Evolutionary conservation across 2,888 invertebrate genomes (phyloP), one percentile per base, ranked within the genome.

Genomic region (Allygus modestus): DNA sequence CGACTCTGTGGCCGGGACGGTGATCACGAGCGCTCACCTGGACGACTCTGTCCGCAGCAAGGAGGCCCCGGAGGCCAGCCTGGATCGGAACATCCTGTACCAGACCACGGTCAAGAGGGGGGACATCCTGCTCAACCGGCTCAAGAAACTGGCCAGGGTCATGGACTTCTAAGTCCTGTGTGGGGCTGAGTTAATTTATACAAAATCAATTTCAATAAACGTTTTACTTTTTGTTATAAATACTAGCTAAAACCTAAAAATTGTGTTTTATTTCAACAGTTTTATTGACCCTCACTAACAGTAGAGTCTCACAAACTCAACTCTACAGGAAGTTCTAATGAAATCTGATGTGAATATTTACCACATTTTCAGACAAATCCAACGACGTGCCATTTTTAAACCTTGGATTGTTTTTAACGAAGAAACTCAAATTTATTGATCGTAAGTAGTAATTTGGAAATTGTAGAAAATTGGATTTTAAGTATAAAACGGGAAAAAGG

Each of bases 81-180:
- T 92, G 7, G 92, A 92, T 89, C 91, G 92, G 87, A 92, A 92
- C 31, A 93, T 94, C 84, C 93, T 95, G 87, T 99, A 99, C 92
- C 99, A 99, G 92, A 96, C 98, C 0, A 98, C 98, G 88, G 98
- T 99, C 87, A 99, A 99, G 89, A 99, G 99, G 91, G 99, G 99
- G 9, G 99, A 99, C 91, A 93, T 99, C 85, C 93, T 99, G 12
- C 94, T 99, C 86, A 99, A 99, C 91, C 94, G 99, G 89, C 97
- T 99, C 88, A 99, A 99, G 92, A 99, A 99, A 91, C 93, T 99
- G 85, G 99, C 99, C 88, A 95, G 99, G 90, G 99, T 99, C 88
- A 99, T 99, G 91, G 99, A 99, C 92, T 99, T 99, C 92, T 83
- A 41, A 20, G 54, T 23, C 20, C 65, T 15, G 65, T 65, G 46